Conservation (phyloP, 2,888 invertebrate genomes). For the Nasonovia ribisnigri region DNA sequence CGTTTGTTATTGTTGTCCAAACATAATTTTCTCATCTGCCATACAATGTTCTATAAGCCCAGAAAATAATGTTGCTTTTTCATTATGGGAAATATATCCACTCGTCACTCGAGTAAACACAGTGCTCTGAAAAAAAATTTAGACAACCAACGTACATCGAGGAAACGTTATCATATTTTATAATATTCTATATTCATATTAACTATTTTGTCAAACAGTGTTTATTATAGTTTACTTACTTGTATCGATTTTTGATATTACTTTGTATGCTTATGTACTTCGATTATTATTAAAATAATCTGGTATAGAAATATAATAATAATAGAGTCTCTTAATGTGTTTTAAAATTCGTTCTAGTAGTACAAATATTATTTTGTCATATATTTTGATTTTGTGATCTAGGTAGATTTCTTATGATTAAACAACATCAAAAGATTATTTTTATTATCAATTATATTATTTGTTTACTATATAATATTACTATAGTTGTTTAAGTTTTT, state of each 20-base stretch:
- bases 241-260: neutral
- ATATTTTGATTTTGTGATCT: neutral
- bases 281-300: neutral
- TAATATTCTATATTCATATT: neutral
- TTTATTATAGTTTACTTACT: neutral
- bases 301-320: neutral
- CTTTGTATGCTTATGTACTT: neutral
- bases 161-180: neutral
- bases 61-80: slow-evolving; percentile 17
- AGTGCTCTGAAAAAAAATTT: neutral
- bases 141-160: neutral
- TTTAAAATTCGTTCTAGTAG: neutral
- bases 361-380: neutral
- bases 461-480: neutral
- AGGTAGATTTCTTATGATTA: neutral
- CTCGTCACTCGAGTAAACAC: neutral
- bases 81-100: neutral
- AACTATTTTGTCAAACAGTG: neutral
- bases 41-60: neutral
- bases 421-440: neutral
- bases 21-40: slow-evolving; percentile 1
- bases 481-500: neutral
- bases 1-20: neutral
- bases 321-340: neutral
- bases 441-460: neutral